Conservation (phyloP, 2,797 vertebrate genomes). For the Lepus oiostolus region DNA sequence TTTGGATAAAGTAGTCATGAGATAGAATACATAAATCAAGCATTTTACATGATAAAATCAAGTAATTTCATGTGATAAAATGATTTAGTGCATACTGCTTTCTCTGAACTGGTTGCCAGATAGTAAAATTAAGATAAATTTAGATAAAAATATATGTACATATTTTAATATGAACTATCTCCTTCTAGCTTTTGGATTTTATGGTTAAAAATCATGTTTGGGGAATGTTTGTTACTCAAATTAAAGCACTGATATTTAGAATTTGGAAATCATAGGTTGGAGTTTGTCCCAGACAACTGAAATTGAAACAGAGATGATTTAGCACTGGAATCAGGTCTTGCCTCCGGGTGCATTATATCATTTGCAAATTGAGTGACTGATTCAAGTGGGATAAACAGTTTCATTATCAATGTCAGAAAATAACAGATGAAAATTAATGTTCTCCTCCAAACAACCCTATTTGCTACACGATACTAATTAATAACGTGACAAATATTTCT, state of each 20-base stretch:
- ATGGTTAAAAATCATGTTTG: slow-evolving; percentile 11
- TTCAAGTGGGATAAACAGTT: slow-evolving; percentile 32
- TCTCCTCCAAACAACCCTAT: neutral
- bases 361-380: slow-evolving; percentile 48
- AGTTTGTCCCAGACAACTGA: slow-evolving; percentile 38
- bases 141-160: neutral
- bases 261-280: neutral
- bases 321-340: slow-evolving; percentile 1
- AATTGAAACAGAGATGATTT: slow-evolving; percentile 20
- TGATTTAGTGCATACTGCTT: slow-evolving; percentile 22
- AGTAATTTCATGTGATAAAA: slow-evolving; percentile 21
- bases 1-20: neutral
- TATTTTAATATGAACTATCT: neutral
- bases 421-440: slow-evolving; percentile 62
- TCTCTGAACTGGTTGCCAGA: neutral
- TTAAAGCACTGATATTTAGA: slow-evolving; percentile 45
- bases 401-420: slow-evolving; percentile 25
- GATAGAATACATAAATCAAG: neutral
- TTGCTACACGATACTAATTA: slow-evolving; percentile 52
- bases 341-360: neutral
- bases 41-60: slow-evolving; percentile 37
- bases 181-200: neutral
- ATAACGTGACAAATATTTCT: slow-evolving; percentile 33
- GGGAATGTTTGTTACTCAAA: slow-evolving; percentile 27
- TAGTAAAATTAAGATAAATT: slow-evolving; percentile 16